Percentiles rank a stretch among this genome's conserved stretches.
Conservation (phyloP, 92 coral and sea anemone genomes). For the Heliopora coerulea region DNA sequence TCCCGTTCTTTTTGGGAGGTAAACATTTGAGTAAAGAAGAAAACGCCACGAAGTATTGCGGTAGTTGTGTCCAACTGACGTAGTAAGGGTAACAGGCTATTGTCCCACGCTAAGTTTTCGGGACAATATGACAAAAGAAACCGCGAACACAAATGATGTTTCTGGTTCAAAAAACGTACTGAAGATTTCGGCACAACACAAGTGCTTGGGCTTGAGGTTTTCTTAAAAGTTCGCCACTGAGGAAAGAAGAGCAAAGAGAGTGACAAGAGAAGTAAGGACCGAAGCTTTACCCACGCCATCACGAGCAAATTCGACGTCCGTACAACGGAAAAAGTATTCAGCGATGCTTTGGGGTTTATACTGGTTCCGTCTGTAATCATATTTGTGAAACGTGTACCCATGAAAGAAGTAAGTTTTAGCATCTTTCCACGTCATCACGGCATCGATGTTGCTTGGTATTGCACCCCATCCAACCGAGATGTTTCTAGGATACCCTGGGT, state of each 20-base stretch:
- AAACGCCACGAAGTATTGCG: too few species aligned
- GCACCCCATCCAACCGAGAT: constrained; percentile 52
- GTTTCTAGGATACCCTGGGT: constrained; percentile 52
- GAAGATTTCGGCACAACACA: too few species aligned
- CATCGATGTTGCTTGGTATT: constrained; percentile 45
- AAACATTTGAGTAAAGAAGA: too few species aligned
- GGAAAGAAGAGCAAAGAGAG: constrained; percentile 2
- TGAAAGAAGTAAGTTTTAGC: constrained; percentile 76
- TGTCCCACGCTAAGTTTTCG: too few species aligned
- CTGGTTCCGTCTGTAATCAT: not conserved
- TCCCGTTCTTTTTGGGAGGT: too few species aligned
- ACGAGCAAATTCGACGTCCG: not conserved
- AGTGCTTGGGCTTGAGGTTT: too few species aligned
- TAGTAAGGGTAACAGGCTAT: too few species aligned
- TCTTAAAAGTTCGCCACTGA: not conserved
- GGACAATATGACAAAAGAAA: too few species aligned
- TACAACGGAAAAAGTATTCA: not conserved
- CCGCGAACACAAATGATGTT: too few species aligned
- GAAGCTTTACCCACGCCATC: constrained; percentile 34
- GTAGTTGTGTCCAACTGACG: too few species aligned
- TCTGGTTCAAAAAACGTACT: too few species aligned
- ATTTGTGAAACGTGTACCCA: constrained; percentile 35
- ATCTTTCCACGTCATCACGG: constrained; percentile 75
- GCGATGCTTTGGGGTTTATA: not conserved
- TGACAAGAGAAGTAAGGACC: constrained; percentile 4